These are phyloP conservation scores for Poecilia velifera DNA, from an alignment of 2,797 vertebrate genomes.

Conservation along the genomic window DNA sequence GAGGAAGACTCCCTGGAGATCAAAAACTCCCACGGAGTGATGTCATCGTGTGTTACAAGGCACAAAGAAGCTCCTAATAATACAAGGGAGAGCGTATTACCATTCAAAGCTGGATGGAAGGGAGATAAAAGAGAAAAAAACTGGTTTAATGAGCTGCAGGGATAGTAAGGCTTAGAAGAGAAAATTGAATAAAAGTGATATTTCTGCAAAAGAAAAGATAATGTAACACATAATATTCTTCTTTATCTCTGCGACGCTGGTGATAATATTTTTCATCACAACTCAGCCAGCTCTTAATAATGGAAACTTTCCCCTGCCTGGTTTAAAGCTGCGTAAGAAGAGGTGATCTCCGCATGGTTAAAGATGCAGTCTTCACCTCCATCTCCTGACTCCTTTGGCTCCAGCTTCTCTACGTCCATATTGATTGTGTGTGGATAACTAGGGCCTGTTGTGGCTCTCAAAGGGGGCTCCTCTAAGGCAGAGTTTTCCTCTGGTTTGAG, in stretches of 20 bases:
- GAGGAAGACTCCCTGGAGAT: conserved; percentile 22
- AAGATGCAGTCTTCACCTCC: conserved; percentile 2
- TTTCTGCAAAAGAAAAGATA: conserved; percentile 41
- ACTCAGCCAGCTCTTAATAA: conserved; percentile 4
- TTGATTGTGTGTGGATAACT: conserved; percentile 68
- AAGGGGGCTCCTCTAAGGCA: conserved; percentile 27
- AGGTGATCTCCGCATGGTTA: not conserved
- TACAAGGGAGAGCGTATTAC: conserved; percentile 44
- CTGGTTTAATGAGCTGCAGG: conserved; percentile 68
- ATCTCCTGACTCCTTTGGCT: conserved; percentile 13
- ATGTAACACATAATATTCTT: conserved; percentile 40
- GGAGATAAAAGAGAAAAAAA: conserved; percentile 30
- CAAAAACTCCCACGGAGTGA: conserved; percentile 27
- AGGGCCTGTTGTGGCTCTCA: conserved; percentile 30
- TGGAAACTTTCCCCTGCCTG: not conserved
- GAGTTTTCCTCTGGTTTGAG: conserved; percentile 27
- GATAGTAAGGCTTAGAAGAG: conserved; percentile 43
- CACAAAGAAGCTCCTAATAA: conserved; percentile 31
- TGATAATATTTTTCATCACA: not conserved
- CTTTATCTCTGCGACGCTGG: conserved; percentile 10
- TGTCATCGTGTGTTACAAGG: conserved; percentile 30
- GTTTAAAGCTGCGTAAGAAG: not conserved
- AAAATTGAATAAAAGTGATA: conserved; percentile 16
- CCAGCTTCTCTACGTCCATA: conserved; percentile 29
- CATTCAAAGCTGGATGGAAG: conserved; percentile 60